Percentiles rank a stretch among this genome's conserved stretches.
phyloP scores from a whole-genome alignment of 1,140 invertebrate species.

The Antheraea mylitta region DNA sequence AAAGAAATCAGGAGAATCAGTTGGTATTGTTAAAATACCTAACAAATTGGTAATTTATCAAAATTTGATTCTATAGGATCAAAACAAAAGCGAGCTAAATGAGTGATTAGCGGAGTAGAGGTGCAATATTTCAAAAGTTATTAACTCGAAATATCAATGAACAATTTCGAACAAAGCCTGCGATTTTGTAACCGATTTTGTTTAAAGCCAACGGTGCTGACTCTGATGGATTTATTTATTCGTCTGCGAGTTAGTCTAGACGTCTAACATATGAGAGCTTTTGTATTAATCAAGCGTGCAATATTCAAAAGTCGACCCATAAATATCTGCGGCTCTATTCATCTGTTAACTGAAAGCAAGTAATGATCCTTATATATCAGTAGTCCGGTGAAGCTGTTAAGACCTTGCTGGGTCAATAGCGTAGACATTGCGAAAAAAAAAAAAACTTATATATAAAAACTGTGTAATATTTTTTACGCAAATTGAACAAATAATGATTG shows the following conservation, averaged over 20 bases:
- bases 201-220: not conserved
- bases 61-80: not conserved
- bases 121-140: conserved; percentile 9
- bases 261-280: not conserved
- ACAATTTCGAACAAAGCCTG: conserved; percentile 6
- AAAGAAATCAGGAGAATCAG: no score
- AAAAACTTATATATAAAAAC: no score
- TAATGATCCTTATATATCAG: not conserved
- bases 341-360: not conserved
- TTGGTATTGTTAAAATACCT: no score
- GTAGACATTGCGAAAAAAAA: no score
- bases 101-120: conserved; percentile 5
- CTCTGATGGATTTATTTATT: conserved; percentile 4
- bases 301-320: not conserved
- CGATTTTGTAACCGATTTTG: not conserved
- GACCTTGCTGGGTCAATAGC: no score
- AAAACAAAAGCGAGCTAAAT: conserved; percentile 15
- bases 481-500: no score
- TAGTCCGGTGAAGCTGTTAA: no score
- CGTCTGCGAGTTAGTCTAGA: not conserved
- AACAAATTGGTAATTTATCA: no score
- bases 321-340: not conserved
- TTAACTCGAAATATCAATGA: not conserved
- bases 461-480: no score
- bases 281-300: not conserved